Evolutionary conservation across 2,797 vertebrate genomes (phyloP).

Genomic region (Syngnathus rostellatus): DNA sequence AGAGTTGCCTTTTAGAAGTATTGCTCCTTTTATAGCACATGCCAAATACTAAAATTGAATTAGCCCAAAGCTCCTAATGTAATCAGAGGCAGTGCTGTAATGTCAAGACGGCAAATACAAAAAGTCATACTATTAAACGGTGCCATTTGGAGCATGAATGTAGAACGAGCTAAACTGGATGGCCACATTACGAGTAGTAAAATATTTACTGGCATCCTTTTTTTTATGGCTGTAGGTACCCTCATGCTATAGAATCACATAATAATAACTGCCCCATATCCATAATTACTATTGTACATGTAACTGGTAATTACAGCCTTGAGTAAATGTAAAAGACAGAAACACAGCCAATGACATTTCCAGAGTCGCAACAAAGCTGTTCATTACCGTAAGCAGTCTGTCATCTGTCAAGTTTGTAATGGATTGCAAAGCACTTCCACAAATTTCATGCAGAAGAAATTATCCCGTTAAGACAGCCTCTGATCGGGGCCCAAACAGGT

Average conservation of each 20-base stretch:
- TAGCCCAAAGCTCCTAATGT: neutral
- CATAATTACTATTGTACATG: neutral
- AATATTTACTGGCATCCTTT: neutral
- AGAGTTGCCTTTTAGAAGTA: neutral
- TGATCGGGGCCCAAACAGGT: neutral
- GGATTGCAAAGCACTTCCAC: neutral
- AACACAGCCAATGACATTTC: neutral
- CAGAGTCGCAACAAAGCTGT: neutral
- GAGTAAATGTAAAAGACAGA: neutral
- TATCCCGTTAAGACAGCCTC: neutral
- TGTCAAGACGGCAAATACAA: neutral
- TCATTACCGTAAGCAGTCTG: neutral
- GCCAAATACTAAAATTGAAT: neutral
- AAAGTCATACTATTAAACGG: neutral
- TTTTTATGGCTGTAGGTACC: neutral
- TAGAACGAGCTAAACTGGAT: neutral
- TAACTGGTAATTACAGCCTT: neutral
- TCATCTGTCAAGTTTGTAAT: neutral
- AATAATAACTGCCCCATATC: neutral
- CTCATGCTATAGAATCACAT: neutral
- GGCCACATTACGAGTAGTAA: neutral
- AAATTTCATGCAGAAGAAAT: neutral
- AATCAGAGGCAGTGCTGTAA: neutral
- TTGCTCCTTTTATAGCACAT: neutral
- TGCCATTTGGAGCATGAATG: neutral